Base-by-base conservation (phyloP, 2,113 vertebrate species). In the Cricetomys ansorgei region DNA sequence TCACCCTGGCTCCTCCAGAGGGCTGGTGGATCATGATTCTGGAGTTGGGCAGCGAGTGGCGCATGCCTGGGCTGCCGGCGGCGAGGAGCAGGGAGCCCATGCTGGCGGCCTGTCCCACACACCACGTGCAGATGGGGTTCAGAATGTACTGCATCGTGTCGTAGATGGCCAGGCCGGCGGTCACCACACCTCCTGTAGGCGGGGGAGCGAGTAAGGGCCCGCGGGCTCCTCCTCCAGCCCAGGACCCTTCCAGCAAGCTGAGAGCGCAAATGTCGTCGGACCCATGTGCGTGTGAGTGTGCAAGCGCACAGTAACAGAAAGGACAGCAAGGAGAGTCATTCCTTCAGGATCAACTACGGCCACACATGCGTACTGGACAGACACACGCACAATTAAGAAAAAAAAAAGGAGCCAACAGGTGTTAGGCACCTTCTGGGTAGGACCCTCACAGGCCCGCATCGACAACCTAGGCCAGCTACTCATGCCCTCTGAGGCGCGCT, bases 71-170 rank as follows among this genome's bases (percentile, higher is more conserved):
- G 0, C 99, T 99, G 69, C 99, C 99, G 0, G 99, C 99, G 0
- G 99, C 99, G 25, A 99, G 98, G 1, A 99, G 99, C 96, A 99
- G 95, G 91, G 99, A 99, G 93, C 99, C 99, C 99, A 99, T 99
- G 93, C 99, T 99, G 94, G 99, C 99, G 0, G 99, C 99, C 98
- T 99, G 99, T 31, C 99, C 99, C 65, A 99, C 99, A 0, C 99
- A 99, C 99, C 99, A 99, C 0, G 99, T 99, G 94, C 99, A 99
- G 97, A 99, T 99, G 95, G 99, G 99, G 92, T 99, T 99, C 37
- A 99, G 98, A 97, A 99, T 99, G 95, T 99, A 99, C 97, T 99
- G 99, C 99, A 99, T 99, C 0, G 99, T 99, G 98, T 99, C 99
- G 0, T 99, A 99, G 88, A 99, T 99, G 70, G 99, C 99, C 97